phyloP scores from a whole-genome alignment of 2,113 vertebrate genomes.

The Laticauda laticaudata region DNA sequence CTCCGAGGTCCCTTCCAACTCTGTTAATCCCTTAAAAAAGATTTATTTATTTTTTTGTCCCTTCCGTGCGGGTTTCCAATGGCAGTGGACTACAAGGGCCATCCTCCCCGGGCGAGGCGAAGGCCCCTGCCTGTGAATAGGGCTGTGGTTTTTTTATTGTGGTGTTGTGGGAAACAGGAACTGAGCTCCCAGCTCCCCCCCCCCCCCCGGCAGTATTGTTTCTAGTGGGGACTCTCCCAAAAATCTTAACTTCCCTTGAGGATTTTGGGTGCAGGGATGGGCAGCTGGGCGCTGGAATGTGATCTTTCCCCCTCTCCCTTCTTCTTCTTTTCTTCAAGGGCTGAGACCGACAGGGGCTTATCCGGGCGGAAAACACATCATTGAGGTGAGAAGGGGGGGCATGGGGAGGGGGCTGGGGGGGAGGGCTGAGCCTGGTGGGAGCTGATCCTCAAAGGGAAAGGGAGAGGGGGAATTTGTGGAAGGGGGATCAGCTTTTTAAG shows the following conservation, averaged over 20 bases:
- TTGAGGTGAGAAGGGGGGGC: conserved; percentile 74
- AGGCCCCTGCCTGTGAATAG: background rate
- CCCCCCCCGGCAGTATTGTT: accelerated
- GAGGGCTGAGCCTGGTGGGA: background rate
- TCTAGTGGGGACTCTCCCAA: background rate
- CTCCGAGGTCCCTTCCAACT: too few relatives aligned
- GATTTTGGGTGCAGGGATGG: background rate
- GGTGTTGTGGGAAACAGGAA: background rate
- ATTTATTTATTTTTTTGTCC: too few relatives aligned
- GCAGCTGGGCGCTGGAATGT: background rate
- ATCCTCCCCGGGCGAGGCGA: background rate
- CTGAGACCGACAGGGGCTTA: conserved; percentile 87
- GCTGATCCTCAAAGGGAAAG: background rate
- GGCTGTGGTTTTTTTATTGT: background rate
- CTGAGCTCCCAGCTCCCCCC: too few relatives aligned
- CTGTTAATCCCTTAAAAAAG: too few relatives aligned
- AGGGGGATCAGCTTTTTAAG: too few relatives aligned
- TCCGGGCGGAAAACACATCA: conserved; percentile 94
- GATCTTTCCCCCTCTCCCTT: background rate
- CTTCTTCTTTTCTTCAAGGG: conserved; percentile 63
- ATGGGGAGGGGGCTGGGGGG: background rate
- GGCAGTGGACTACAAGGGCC: background rate
- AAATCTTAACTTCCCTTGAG: background rate
- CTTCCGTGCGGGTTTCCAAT: background rate
- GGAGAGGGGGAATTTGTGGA: background rate